phyloP scores from a whole-genome alignment of 2,113 vertebrate genomes.

The Acrocephalus kingi region DNA sequence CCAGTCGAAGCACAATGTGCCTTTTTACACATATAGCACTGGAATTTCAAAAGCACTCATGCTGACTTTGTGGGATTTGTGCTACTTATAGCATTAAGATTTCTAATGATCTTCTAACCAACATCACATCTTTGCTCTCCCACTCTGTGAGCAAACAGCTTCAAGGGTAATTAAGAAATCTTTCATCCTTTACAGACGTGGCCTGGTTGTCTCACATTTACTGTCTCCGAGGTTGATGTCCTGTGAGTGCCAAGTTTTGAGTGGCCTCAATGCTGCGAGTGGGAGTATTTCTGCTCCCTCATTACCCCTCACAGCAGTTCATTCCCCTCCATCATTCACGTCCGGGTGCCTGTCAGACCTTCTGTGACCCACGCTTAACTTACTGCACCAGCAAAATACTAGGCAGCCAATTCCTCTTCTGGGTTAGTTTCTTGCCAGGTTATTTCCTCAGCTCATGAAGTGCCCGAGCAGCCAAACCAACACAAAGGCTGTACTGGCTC shows the following conservation, averaged over 20 bases:
- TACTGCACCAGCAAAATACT: not conserved
- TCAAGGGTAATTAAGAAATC: not conserved
- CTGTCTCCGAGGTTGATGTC: not conserved
- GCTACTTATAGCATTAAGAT: not conserved
- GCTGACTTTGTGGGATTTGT: constrained; percentile 20
- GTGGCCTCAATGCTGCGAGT: not conserved
- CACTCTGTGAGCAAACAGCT: not conserved
- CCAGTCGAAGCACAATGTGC: not conserved
- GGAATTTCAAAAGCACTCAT: not conserved
- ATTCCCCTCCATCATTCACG: not conserved
- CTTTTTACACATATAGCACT: not conserved
- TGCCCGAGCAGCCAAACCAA: not conserved
- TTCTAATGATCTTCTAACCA: not conserved
- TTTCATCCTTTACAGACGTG: not conserved
- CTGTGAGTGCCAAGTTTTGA: not conserved
- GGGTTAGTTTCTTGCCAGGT: not conserved
- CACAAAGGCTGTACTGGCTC: not conserved
- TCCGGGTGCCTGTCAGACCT: not conserved
- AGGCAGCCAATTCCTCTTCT: not conserved
- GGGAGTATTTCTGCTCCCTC: not conserved
- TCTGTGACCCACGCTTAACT: not conserved
- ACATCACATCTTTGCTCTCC: not conserved
- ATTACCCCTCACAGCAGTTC: not conserved
- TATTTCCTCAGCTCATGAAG: not conserved
- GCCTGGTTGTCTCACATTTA: not conserved